phyloP scores from a whole-genome alignment of 2,113 vertebrate genomes.

The Typhlomys cinereus region DNA sequence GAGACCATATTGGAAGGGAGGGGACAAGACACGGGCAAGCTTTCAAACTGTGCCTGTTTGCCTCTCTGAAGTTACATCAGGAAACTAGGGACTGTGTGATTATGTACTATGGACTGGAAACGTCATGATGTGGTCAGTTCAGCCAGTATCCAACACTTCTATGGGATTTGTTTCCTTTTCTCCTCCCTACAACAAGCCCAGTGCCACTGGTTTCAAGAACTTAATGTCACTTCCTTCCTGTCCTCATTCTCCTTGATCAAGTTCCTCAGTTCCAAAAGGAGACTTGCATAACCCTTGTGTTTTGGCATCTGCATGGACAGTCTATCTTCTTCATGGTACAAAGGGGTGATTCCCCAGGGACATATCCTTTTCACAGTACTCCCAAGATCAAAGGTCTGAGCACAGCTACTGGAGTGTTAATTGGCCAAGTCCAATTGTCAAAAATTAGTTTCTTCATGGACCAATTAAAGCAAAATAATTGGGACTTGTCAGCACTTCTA shows the following conservation, averaged over 20 bases:
- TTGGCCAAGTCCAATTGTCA: constrained; percentile 60
- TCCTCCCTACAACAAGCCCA: not conserved
- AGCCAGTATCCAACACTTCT: not conserved
- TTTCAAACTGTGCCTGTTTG: not conserved
- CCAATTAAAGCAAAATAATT: constrained; percentile 77
- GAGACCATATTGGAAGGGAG: not conserved
- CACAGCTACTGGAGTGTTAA: constrained; percentile 68
- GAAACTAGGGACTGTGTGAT: not conserved
- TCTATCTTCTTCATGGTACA: constrained; percentile 62
- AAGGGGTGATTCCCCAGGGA: constrained; percentile 37
- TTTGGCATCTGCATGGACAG: constrained; percentile 33
- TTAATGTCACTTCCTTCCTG: not conserved
- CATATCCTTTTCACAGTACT: not conserved
- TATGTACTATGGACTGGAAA: not conserved
- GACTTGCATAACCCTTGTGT: constrained; percentile 23
- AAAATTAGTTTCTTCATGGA: constrained; percentile 64
- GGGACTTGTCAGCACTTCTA: constrained; percentile 68
- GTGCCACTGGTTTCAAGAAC: not conserved
- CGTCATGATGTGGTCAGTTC: not conserved
- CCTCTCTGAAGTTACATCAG: not conserved
- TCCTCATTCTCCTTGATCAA: not conserved
- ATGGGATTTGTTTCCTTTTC: not conserved
- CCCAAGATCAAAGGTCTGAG: constrained; percentile 57
- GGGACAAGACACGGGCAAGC: not conserved
- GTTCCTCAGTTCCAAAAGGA: constrained; percentile 19